Evolutionary conservation across 2,113 vertebrate species (phyloP), one percentile per base, ranked within the genome.

Genomic region (Aptenodytes patagonicus): DNA sequence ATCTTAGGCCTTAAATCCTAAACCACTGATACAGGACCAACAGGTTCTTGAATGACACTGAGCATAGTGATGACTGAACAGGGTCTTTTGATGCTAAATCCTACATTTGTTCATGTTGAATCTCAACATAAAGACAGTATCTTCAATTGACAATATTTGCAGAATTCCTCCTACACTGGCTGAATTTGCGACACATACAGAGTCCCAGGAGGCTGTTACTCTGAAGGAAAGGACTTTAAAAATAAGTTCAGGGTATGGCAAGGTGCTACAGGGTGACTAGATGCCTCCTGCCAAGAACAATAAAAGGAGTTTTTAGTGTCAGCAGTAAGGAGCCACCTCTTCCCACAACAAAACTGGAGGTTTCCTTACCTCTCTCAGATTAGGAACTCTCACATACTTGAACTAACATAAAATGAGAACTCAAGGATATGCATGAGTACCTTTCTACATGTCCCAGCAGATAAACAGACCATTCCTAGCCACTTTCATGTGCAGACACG

Each of bases 401-500:
- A 70, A 70, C 24, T 21, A 47, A 75, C 31, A 61, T 52, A 61
- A 69, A 76, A 78, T 49, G 17, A 62, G n/a, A 71, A 57, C 55
- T 46, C 40, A 14, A 47, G 47, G 40, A 47, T 31, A 40, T 8
- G 29, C 47, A 40, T n/a, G 8, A 77, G 12, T 31, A 36, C 31
- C 8, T 32, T 55, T n/a, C 42, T 4, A 64, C 52, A 54, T 55
- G 32, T 29, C 75, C 44, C 49, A 73, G 49, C 49, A 78, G 55
- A 58, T 17, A 70, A 91, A 52, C 17, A 68, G 31, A 68, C 17
- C n/a, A 34, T 61, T 76, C 36, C 36, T 11, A 55, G 26, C 17
- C 68, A 51, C 22, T 64, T 55, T 32, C 42, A 62, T 1, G 17
- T 31, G 62, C 1, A 1, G 47, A 55, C 18, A 55, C 1, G 0